Conservation (phyloP, 2,113 vertebrate genomes). For the Rhipidura dahli region DNA sequence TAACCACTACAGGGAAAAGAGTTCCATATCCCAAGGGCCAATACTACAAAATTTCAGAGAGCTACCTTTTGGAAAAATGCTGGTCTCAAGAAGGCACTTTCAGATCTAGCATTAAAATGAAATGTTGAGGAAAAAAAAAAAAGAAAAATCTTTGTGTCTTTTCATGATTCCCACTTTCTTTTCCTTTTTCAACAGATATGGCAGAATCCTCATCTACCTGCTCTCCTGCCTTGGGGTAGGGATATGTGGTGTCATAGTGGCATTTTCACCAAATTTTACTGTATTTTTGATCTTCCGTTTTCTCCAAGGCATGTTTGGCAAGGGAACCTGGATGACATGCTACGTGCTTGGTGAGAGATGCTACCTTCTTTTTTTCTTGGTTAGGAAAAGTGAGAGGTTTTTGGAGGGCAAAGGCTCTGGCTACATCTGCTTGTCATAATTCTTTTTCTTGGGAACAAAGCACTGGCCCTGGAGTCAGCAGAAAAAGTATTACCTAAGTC, state of each 20-base stretch:
- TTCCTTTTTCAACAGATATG: slow-evolving; percentile 78
- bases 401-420: neutral
- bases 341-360: slow-evolving; percentile 88
- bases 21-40: neutral
- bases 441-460: neutral
- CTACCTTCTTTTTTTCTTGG: neutral
- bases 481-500: neutral
- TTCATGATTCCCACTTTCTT: neutral
- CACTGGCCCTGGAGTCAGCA: neutral
- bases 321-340: slow-evolving; percentile 91
- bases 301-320: slow-evolving; percentile 88
- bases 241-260: slow-evolving; percentile 84
- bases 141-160: neutral
- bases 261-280: slow-evolving; percentile 84
- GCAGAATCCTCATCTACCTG: slow-evolving; percentile 85
- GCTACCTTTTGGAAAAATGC: neutral
- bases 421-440: neutral
- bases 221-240: slow-evolving; percentile 84
- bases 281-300: slow-evolving; percentile 86
- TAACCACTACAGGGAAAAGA: neutral
- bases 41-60: neutral
- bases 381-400: neutral
- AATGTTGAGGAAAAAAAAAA: neutral
- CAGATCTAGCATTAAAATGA: neutral
- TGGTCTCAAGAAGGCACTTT: neutral